A percentile compares a stretch with the other conserved stretches of the same genome.
Conservation (phyloP, 1,140 invertebrate species). For the Rhopalosiphum padi region DNA sequence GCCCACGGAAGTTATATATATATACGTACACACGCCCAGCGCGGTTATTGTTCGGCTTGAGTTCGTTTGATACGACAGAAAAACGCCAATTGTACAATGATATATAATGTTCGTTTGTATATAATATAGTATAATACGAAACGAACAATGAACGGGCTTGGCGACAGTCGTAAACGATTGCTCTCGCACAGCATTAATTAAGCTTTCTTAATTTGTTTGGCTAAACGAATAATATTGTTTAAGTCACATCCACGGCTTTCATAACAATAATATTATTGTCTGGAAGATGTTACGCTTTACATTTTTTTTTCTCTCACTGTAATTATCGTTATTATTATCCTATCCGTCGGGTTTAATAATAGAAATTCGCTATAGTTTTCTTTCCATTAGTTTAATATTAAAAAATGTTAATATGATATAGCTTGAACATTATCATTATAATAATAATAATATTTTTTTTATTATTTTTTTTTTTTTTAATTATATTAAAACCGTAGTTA, state of each 20-base stretch:
- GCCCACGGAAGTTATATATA: not conserved
- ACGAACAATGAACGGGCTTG: not conserved
- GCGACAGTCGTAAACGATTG: not conserved
- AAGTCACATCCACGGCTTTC: not conserved
- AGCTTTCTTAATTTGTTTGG: not conserved
- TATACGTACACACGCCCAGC: not conserved
- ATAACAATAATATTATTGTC: not conserved
- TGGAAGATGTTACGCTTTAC: not conserved
- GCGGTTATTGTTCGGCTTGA: not conserved
- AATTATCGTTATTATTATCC: constrained; percentile 9
- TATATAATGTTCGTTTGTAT: not conserved
- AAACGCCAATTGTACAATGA: not conserved
- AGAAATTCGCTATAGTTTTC: not conserved
- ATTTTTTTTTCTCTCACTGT: not conserved
- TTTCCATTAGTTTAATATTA: constrained; percentile 5
- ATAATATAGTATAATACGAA: not conserved
- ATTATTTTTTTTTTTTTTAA: not conserved
- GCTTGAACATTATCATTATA: not conserved
- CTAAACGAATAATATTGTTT: constrained; percentile 27
- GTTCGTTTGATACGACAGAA: not conserved
- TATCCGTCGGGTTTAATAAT: not conserved
- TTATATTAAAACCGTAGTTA: not conserved
- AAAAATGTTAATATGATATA: constrained; percentile 11
- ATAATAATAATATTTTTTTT: not conserved
- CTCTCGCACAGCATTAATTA: constrained; percentile 6